Percentiles rank a stretch among this genome's conserved stretches.
phyloP scores from a whole-genome alignment of 1,140 invertebrate species.

The Theocolax elegans region DNA sequence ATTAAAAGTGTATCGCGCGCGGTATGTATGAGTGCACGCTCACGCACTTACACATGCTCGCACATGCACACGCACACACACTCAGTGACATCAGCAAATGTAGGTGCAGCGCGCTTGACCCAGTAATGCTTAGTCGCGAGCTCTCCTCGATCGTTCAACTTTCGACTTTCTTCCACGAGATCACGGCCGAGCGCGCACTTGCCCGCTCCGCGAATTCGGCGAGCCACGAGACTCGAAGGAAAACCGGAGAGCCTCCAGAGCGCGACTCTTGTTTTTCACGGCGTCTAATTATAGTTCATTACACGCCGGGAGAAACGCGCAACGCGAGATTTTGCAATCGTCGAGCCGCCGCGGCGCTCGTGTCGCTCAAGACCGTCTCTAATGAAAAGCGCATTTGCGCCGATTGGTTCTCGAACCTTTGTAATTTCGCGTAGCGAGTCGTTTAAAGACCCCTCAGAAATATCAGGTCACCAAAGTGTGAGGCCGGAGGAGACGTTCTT shows the following conservation, averaged over 20 bases:
- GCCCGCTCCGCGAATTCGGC: background rate
- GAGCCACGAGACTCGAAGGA: no score
- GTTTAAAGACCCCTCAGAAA: no score
- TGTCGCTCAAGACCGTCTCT: background rate
- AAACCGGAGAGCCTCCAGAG: background rate
- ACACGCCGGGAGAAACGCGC: background rate
- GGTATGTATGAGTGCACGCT: no score
- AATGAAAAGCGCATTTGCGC: no score
- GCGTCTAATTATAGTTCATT: background rate
- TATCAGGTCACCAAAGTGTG: no score
- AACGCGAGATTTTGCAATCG: background rate
- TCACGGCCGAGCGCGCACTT: constrained; percentile 37
- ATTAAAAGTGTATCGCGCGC: no score
- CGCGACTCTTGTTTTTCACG: background rate
- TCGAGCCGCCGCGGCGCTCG: background rate
- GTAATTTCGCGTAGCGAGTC: no score
- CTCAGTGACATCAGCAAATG: constrained; percentile 11
- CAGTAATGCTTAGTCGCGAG: constrained; percentile 36
- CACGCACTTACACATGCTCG: no score
- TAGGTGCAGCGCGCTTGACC: constrained; percentile 35
- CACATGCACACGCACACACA: no score
- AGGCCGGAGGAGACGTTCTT: no score
- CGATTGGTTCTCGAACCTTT: no score
- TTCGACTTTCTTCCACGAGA: constrained; percentile 42
- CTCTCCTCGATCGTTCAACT: constrained; percentile 41